Conservation (phyloP, 2,113 vertebrate genomes). For the Petaurus breviceps region DNA sequence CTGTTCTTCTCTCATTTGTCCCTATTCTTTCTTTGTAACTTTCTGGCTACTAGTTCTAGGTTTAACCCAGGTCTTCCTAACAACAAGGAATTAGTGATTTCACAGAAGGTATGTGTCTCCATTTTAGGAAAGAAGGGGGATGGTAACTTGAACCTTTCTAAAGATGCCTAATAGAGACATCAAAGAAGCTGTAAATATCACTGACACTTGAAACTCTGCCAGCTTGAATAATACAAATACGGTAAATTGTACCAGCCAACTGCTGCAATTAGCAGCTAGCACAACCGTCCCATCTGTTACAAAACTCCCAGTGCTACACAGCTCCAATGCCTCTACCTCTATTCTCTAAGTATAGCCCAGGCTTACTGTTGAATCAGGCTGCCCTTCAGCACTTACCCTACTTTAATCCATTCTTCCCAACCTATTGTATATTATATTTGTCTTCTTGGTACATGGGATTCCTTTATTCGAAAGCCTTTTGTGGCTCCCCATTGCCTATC, state of each 20-base stretch:
- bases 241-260: background rate
- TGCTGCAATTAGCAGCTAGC: background rate
- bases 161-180: background rate
- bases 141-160: background rate
- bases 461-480: background rate
- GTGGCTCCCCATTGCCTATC: background rate
- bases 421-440: background rate
- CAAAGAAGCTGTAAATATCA: background rate
- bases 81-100: background rate
- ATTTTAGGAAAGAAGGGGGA: background rate
- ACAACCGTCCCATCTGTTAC: background rate
- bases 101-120: background rate
- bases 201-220: background rate
- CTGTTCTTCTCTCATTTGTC: background rate
- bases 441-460: background rate
- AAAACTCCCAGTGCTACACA: background rate
- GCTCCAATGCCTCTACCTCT: background rate
- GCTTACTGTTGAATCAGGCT: background rate
- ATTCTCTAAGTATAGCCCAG: background rate
- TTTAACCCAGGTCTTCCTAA: background rate
- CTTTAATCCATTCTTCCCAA: background rate
- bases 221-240: conserved; percentile 2
- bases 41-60: background rate
- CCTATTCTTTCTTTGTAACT: background rate
- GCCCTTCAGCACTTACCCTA: background rate